These are phyloP conservation scores for Mycogona germanica DNA, from an alignment of 2,888 invertebrate genomes.

Conservation along the genomic window DNA sequence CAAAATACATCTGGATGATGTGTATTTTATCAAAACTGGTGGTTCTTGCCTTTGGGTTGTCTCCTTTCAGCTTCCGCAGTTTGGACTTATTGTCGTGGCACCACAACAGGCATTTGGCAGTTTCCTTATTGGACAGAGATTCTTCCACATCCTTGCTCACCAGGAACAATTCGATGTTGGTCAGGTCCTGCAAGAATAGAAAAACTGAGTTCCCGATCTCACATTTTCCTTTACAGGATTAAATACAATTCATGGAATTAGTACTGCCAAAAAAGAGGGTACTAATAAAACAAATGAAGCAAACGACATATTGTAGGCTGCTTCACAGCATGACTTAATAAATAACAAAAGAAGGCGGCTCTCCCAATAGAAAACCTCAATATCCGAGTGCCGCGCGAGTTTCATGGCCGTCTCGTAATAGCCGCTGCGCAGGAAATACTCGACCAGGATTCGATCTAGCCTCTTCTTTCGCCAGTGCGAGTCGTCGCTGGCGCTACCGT, in stretches of 20 bases:
- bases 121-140: constrained; percentile 67
- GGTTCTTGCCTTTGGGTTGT: neutral
- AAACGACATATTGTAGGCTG: too few relatives aligned
- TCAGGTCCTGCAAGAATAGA: constrained; percentile 62
- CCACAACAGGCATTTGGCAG: constrained; percentile 81
- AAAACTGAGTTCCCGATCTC: too few relatives aligned
- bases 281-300: too few relatives aligned
- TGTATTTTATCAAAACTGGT: constrained; percentile 1
- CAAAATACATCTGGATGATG: too few relatives aligned
- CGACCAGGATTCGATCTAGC: constrained; percentile 90
- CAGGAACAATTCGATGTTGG: constrained; percentile 62
- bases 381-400: constrained; percentile 59
- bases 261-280: too few relatives aligned
- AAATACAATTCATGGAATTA: too few relatives aligned
- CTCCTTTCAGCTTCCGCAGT: constrained; percentile 66
- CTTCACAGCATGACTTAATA: too few relatives aligned
- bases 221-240: too few relatives aligned
- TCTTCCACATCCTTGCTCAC: constrained; percentile 54
- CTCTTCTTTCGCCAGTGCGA: constrained; percentile 75
- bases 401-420: constrained; percentile 89
- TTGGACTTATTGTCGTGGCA: constrained; percentile 95
- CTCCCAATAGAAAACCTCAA: too few relatives aligned
- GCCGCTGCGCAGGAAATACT: constrained; percentile 87
- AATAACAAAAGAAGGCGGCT: neutral
- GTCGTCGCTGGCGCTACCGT: constrained; percentile 42